phyloP scores from a whole-genome alignment of 2,888 invertebrate genomes.

The Helobdella robusta region DNA sequence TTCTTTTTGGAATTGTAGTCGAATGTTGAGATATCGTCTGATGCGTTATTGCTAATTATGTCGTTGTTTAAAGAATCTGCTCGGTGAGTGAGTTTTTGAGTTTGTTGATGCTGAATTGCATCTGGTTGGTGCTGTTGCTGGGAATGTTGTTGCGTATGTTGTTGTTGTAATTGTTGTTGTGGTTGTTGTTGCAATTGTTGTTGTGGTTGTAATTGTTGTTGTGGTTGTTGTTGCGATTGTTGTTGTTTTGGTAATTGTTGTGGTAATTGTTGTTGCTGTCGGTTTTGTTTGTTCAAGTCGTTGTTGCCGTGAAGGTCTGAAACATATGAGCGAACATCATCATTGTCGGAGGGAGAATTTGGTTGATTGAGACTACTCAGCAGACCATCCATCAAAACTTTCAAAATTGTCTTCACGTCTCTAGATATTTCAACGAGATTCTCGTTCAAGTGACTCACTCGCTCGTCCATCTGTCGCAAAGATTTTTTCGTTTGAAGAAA shows the following conservation, averaged over 20 bases:
- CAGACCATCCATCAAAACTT: neutral
- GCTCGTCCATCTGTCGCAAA: constrained; percentile 19
- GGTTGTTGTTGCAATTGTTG: neutral
- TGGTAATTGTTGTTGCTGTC: neutral
- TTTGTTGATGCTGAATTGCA: constrained; percentile 4
- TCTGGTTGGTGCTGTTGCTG: neutral
- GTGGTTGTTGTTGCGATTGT: neutral
- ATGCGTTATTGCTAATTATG: too few species aligned
- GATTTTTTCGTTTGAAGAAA: constrained; percentile 10
- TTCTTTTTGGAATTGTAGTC: too few species aligned
- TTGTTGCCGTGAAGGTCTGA: neutral
- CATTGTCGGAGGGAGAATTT: too few species aligned
- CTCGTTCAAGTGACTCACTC: neutral
- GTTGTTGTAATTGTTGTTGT: too few species aligned
- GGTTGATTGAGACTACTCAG: neutral
- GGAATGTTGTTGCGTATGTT: neutral
- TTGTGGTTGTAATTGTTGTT: neutral
- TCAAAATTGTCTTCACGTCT: constrained; percentile 13
- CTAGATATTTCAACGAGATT: constrained; percentile 6
- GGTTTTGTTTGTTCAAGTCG: neutral
- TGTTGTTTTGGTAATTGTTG: constrained; percentile 6
- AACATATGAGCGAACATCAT: too few species aligned
- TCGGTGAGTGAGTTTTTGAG: too few species aligned
- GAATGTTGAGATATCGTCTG: too few species aligned
- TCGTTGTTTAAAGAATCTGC: too few species aligned